phyloP scores from a whole-genome alignment of 2,797 vertebrate genomes.

The Pelodytes ibericus region DNA sequence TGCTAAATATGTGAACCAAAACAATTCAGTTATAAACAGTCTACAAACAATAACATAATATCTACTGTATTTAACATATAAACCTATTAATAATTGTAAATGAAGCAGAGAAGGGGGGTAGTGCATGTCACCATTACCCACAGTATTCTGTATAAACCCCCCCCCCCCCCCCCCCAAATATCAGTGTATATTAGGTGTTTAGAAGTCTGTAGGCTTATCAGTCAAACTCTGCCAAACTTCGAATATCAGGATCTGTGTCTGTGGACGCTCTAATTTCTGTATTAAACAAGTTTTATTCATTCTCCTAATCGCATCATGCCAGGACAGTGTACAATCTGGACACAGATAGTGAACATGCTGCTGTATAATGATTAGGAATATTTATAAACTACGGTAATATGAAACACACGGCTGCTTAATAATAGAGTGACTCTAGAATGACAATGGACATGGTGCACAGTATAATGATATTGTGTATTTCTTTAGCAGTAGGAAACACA shows the following conservation, averaged over 20 bases:
- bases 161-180: too few relatives aligned
- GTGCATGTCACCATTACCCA: too few relatives aligned
- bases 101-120: too few relatives aligned
- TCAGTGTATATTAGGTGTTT: background rate
- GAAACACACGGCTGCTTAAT: background rate
- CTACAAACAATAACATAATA: background rate
- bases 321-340: background rate
- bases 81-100: too few relatives aligned
- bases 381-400: background rate
- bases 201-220: background rate
- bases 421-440: background rate
- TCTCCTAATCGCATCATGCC: background rate
- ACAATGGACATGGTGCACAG: background rate
- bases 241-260: background rate
- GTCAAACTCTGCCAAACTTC: background rate
- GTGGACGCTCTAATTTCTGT: background rate
- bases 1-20: background rate
- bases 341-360: background rate
- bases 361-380: background rate
- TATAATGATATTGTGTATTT: constrained; percentile 1
- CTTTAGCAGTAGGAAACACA: too few relatives aligned
- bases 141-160: too few relatives aligned
- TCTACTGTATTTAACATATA: background rate
- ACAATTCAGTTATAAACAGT: too few relatives aligned
- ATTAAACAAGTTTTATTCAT: background rate